Base-by-base conservation (phyloP, 2,888 invertebrate genomes). In the Eudasyphora cyanicolor region DNA sequence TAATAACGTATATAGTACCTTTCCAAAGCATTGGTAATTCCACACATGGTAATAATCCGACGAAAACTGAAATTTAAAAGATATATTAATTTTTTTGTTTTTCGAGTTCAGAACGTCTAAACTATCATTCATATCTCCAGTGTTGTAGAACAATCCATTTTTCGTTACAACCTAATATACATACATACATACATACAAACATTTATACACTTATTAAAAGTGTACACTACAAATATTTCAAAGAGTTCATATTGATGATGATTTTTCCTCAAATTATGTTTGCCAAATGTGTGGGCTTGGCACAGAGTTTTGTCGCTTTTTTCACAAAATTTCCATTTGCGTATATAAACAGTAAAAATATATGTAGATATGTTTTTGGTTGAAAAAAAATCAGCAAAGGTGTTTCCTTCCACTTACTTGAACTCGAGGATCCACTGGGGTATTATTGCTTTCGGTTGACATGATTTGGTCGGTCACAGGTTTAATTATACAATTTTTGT, bases 401-500 rank as follows among this genome's bases (percentile, higher is more conserved):
- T 10, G n/a, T 19, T 19, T 49, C 17, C 27, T 38, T 14, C 1
- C 64, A 88, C 91, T 92, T 93, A 95, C 95, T 94, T 96, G 96
- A 89, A 96, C 96, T 92, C 96, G 93, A 78, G 96, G 96, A 93
- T 96, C 96, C 90, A 96, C 95, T 86, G 95, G 91, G 42, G 91
- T 94, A 93, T 81, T 84, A 84, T 96, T 96, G 89, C 94, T 93
- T 91, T 92, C 92, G 86, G 88, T 88, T 88, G 92, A 92, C 92
- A 92, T 92, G 67, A 85, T 86, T 89, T n/a, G n/a, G n/a, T n/a
- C n/a, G 85, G 67, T 67, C 35, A 76, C 14, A 14, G 21, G 8
- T 45, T 54, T 75, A 64, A 76, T 45, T 57, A 71, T 80, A 45
- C 45, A 45, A 45, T 45, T 45, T n/a, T 1, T 14, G 14, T 45